Conservation (phyloP, 2,888 invertebrate genomes). For the Drosophila paranaensis region DNA sequence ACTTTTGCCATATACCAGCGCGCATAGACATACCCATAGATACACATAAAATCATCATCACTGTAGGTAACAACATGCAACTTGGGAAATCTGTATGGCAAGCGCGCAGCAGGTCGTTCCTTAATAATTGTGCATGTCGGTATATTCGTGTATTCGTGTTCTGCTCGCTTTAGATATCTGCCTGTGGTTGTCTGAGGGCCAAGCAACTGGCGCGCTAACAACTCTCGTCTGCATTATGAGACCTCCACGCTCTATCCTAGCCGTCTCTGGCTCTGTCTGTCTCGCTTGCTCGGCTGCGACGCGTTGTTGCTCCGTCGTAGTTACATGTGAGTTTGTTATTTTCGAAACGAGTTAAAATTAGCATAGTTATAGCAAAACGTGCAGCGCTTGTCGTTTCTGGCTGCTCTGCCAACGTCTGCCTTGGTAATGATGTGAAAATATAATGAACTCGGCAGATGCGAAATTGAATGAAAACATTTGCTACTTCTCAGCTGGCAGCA, state of each 20-base stretch:
- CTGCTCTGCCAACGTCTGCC: slow-evolving; percentile 38
- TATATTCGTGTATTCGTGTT: slow-evolving; percentile 20
- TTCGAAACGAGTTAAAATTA: slow-evolving; percentile 73
- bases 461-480: slow-evolving; percentile 61
- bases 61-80: slow-evolving; percentile 54
- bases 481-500: slow-evolving; percentile 11
- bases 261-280: neutral
- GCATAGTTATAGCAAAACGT: slow-evolving; percentile 71
- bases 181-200: slow-evolving; percentile 45
- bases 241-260: slow-evolving; percentile 1
- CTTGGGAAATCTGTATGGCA: slow-evolving; percentile 60
- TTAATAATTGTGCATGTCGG: slow-evolving; percentile 11
- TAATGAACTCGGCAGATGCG: slow-evolving; percentile 58
- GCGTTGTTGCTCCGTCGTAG: slow-evolving; percentile 7
- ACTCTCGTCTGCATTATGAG: slow-evolving; percentile 67
- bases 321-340: slow-evolving; percentile 70
- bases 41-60: slow-evolving; percentile 33
- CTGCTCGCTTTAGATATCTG: slow-evolving; percentile 36
- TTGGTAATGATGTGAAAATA: slow-evolving; percentile 73
- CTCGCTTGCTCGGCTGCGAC: neutral
- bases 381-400: slow-evolving; percentile 14
- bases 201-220: slow-evolving; percentile 53
- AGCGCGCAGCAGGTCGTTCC: slow-evolving; percentile 6
- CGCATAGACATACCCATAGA: slow-evolving; percentile 10
- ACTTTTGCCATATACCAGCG: slow-evolving; percentile 10